A percentile compares a stretch with the other conserved stretches of the same genome.
Conservation (phyloP, 1,140 invertebrate genomes). For the Belonocnema kinseyi region DNA sequence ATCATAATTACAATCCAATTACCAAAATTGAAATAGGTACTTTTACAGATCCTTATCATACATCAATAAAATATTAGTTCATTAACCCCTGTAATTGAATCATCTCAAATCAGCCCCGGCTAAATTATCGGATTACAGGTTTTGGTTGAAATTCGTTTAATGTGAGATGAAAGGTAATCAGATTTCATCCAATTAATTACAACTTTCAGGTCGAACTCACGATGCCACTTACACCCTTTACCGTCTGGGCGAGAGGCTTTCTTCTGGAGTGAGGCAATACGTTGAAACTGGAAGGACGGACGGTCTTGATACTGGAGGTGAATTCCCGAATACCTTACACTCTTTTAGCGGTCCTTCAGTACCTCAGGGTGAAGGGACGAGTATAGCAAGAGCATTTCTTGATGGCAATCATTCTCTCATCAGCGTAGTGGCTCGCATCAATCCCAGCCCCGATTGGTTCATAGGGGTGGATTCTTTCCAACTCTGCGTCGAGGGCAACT, state of each 20-base stretch:
- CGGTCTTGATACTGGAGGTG: constrained; percentile 79
- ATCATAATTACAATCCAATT: too few relatives aligned
- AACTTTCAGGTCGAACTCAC: constrained; percentile 88
- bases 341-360: constrained; percentile 89
- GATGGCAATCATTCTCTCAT: constrained; percentile 94
- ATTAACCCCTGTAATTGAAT: not conserved
- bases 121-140: constrained; percentile 22
- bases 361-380: constrained; percentile 84
- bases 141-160: not conserved
- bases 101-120: not conserved
- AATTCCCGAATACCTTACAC: constrained; percentile 78
- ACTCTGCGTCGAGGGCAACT: constrained; percentile 95
- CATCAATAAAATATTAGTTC: too few relatives aligned
- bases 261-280: constrained; percentile 85
- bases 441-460: constrained; percentile 99
- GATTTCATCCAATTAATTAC: constrained; percentile 35
- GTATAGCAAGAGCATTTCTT: constrained; percentile 90
- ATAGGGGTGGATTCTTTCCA: constrained; percentile 95
- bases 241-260: constrained; percentile 84
- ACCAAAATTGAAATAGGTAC: too few relatives aligned
- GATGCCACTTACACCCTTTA: constrained; percentile 87
- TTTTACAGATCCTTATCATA: too few relatives aligned
- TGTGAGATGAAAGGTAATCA: constrained; percentile 13
- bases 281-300: constrained; percentile 87
- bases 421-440: constrained; percentile 89